phyloP scores from a whole-genome alignment of 2,113 vertebrate genomes.

The Festucalex cinctus region DNA sequence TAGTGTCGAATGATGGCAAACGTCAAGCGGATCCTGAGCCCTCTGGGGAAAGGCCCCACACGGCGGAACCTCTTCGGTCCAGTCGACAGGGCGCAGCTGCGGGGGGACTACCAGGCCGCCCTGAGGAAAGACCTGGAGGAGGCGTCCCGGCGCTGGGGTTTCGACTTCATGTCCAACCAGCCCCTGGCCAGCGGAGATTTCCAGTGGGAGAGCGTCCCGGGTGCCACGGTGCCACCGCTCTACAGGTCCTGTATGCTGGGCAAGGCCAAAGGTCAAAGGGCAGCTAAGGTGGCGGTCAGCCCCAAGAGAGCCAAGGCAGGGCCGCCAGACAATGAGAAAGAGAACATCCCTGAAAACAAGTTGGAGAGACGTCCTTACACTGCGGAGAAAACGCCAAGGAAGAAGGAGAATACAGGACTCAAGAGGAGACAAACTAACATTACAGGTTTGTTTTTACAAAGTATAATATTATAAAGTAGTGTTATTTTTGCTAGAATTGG shows the following conservation, averaged over 20 bases:
- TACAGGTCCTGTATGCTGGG: conserved; percentile 52
- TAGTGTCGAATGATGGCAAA: conserved; percentile 71
- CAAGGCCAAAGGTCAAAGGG: not conserved
- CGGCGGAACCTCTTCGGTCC: conserved; percentile 86
- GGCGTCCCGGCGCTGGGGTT: conserved; percentile 82
- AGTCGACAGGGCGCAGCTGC: conserved; percentile 79
- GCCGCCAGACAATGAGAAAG: conserved; percentile 20
- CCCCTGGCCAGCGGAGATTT: conserved; percentile 78
- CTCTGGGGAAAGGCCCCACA: conserved; percentile 55
- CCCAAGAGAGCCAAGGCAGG: conserved; percentile 2
- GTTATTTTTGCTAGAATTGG: no score
- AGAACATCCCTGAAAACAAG: conserved; percentile 57
- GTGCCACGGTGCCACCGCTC: conserved; percentile 59
- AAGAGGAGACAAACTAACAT: conserved; percentile 87
- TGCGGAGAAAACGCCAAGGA: conserved; percentile 46
- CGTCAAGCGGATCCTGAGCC: conserved; percentile 33
- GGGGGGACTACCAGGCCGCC: conserved; percentile 61
- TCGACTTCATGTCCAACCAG: conserved; percentile 80
- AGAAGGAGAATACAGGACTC: conserved; percentile 12
- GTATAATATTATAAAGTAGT: no score
- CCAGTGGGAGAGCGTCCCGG: conserved; percentile 79
- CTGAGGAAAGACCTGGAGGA: conserved; percentile 76
- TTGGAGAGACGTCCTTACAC: not conserved
- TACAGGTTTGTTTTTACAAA: conserved; percentile 73
- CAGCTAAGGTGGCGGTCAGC: not conserved